phyloP scores from a whole-genome alignment of 2,797 vertebrate species.

The Agapornis canus region DNA sequence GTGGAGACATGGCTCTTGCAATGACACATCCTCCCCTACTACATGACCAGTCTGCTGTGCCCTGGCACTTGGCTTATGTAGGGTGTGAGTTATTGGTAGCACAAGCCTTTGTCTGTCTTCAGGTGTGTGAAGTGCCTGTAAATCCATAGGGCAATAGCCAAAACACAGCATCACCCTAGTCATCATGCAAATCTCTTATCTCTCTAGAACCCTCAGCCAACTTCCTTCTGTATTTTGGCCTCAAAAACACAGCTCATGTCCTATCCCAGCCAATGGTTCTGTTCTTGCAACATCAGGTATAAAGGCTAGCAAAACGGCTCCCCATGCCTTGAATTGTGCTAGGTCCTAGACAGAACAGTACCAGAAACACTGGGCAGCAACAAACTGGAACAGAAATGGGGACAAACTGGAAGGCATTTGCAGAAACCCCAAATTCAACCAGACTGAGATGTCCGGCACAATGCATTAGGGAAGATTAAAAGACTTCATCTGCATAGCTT shows the following conservation, averaged over 20 bases:
- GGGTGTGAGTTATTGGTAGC: neutral
- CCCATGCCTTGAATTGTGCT: neutral
- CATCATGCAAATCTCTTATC: neutral
- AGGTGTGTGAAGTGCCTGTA: neutral
- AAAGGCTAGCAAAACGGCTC: neutral
- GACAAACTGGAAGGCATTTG: neutral
- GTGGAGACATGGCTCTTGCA: fast-evolving
- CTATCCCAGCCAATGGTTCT: neutral
- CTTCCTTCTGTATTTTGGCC: neutral
- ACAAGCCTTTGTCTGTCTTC: neutral
- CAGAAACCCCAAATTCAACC: neutral
- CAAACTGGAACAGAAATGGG: neutral
- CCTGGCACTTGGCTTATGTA: fast-evolving
- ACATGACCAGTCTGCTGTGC: neutral
- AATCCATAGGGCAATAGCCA: neutral
- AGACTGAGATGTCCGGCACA: neutral
- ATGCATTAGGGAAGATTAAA: neutral
- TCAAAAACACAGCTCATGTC: neutral
- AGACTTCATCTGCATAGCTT: neutral
- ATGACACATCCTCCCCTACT: neutral
- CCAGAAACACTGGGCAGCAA: neutral
- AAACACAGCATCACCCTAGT: neutral
- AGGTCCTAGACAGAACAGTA: neutral
- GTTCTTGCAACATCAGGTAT: neutral
- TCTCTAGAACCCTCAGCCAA: neutral